These are phyloP conservation scores for Pseudoatta argentina DNA, from an alignment of 1,140 invertebrate species.

Conservation along the genomic window DNA sequence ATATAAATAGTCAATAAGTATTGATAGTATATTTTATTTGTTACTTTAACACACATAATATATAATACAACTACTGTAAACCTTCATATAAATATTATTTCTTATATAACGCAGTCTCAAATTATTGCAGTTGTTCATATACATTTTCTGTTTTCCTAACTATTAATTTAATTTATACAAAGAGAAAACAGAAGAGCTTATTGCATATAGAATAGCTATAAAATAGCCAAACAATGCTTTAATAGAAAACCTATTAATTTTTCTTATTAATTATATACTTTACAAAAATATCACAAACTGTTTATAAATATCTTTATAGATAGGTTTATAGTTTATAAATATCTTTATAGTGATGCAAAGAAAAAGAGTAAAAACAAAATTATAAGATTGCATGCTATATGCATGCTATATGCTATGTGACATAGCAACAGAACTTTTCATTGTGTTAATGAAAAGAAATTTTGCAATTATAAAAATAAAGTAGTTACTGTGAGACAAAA, in stretches of 20 bases:
- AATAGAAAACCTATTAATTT: not conserved
- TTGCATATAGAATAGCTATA: not conserved
- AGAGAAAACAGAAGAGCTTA: not conserved
- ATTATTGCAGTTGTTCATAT: slow-evolving; percentile 16
- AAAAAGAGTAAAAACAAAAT: not conserved
- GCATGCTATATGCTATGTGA: slow-evolving; percentile 24
- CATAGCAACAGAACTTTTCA: slow-evolving; percentile 53
- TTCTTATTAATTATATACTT: slow-evolving; percentile 8
- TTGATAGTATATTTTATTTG: slow-evolving; percentile 78
- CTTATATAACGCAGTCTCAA: slow-evolving; percentile 1
- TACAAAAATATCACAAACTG: slow-evolving; percentile 1
- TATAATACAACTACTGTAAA: slow-evolving; percentile 62
- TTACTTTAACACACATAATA: slow-evolving; percentile 60
- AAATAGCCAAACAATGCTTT: not conserved
- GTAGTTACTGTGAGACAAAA: not conserved
- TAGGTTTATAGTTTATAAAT: not conserved
- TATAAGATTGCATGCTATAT: not conserved
- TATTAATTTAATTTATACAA: not conserved
- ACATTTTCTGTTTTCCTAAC: not conserved
- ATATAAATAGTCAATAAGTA: slow-evolving; percentile 75
- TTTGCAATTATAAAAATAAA: slow-evolving; percentile 16
- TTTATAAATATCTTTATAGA: slow-evolving; percentile 8
- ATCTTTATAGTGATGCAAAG: not conserved
- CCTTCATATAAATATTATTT: slow-evolving; percentile 7
- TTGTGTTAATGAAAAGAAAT: not conserved